phyloP scores from a whole-genome alignment of 2,888 invertebrate species.

The Meteorus colon region DNA sequence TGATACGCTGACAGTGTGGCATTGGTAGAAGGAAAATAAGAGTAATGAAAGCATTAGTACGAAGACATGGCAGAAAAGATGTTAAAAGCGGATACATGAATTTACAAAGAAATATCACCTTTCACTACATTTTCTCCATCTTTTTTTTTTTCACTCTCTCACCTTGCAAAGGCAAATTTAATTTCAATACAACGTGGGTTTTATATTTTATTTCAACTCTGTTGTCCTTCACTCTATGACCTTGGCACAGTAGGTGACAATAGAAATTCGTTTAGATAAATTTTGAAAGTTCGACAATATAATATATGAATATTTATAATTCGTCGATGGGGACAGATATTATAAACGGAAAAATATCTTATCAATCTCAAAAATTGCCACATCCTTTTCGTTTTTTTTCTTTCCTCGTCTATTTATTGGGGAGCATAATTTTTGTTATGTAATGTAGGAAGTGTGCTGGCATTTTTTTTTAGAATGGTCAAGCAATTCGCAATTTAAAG shows the following conservation, averaged over 20 bases:
- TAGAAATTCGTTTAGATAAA: slow-evolving; percentile 14
- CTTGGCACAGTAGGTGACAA: slow-evolving; percentile 19
- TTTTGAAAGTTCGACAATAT: slow-evolving; percentile 23
- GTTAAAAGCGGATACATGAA: not conserved
- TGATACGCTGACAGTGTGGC: slow-evolving; percentile 15
- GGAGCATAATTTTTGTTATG: too few species aligned
- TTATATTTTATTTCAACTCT: not conserved
- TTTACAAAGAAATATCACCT: too few species aligned
- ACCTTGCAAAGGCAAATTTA: not conserved
- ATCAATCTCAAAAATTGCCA: too few species aligned
- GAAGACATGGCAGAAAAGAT: not conserved
- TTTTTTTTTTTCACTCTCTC: not conserved
- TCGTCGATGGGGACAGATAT: not conserved
- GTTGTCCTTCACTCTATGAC: slow-evolving; percentile 9
- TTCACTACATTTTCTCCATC: too few species aligned
- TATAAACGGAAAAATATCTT: too few species aligned
- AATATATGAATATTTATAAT: slow-evolving; percentile 6
- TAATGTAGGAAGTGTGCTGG: too few species aligned
- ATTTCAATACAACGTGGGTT: not conserved
- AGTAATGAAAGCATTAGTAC: not conserved
- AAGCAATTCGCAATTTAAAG: too few species aligned
- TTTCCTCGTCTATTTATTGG: too few species aligned
- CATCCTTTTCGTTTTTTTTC: too few species aligned
- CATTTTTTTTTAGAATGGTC: too few species aligned
- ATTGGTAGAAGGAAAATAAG: not conserved